phyloP scores from a whole-genome alignment of 2,113 vertebrate genomes.

The Mormyrus lacerda region DNA sequence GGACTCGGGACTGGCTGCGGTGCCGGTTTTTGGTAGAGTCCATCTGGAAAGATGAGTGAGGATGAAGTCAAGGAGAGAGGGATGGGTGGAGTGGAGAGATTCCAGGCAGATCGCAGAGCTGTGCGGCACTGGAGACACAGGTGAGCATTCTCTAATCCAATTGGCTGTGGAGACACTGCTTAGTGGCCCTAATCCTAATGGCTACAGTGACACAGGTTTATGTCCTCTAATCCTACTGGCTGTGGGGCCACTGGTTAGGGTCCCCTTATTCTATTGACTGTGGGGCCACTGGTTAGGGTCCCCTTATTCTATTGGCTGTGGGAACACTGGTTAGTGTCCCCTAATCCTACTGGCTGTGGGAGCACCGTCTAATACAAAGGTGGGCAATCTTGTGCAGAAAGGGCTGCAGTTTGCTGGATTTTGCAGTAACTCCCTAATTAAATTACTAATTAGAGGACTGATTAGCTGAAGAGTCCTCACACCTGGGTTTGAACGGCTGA shows the following conservation, averaged over 20 bases:
- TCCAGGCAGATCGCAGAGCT: background rate
- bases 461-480: background rate
- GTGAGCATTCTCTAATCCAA: background rate
- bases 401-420: background rate
- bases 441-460: background rate
- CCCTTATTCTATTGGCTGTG: background rate
- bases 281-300: too few relatives aligned
- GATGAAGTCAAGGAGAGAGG: background rate
- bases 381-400: background rate
- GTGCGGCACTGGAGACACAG: background rate
- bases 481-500: background rate
- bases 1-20: background rate
- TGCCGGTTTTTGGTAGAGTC: background rate
- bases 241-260: too few relatives aligned
- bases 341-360: background rate
- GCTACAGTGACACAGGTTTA: too few relatives aligned
- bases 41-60: background rate
- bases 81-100: background rate
- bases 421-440: background rate
- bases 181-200: too few relatives aligned
- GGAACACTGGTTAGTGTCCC: background rate
- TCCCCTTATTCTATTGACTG: too few relatives aligned
- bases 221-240: too few relatives aligned
- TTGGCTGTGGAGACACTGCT: too few relatives aligned
- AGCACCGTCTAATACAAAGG: background rate